These are phyloP conservation scores for Diachasmimorpha longicaudata DNA, from an alignment of 1,140 invertebrate species.

Conservation along the genomic window DNA sequence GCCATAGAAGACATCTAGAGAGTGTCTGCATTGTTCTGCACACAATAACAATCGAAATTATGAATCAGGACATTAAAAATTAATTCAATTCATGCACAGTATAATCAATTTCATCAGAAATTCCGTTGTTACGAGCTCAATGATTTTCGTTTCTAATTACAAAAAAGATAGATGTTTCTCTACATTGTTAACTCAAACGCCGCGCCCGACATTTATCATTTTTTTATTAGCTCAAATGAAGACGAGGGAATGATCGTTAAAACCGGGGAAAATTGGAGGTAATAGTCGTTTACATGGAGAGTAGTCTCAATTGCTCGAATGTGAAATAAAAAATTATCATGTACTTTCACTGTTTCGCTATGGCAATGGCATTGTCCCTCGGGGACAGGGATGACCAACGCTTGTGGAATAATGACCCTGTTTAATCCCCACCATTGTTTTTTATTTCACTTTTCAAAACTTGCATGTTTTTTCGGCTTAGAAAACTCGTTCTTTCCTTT, in stretches of 20 bases:
- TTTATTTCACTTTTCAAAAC: no score
- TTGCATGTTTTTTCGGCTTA: no score
- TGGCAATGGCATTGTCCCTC: constrained; percentile 62
- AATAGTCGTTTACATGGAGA: constrained; percentile 2
- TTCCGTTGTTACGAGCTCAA: neutral
- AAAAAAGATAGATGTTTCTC: neutral
- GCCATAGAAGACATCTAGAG: constrained; percentile 35
- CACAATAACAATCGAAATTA: neutral
- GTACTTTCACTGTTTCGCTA: constrained; percentile 61
- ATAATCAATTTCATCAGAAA: constrained; percentile 5
- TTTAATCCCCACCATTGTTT: constrained; percentile 6
- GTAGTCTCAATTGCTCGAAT: neutral
- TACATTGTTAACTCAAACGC: neutral
- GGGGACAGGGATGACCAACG: constrained; percentile 44
- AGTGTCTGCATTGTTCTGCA: constrained; percentile 45
- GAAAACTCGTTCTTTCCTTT: constrained; percentile 35
- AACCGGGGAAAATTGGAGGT: neutral
- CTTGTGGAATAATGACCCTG: constrained; percentile 41
- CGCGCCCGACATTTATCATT: neutral
- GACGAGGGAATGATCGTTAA: neutral
- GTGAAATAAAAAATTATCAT: constrained; percentile 48
- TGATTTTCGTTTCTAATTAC: no score
- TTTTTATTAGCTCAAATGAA: neutral
- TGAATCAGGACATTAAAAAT: no score
- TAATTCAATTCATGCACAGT: no score